These are phyloP conservation scores for Acronicta leporina DNA, from an alignment of 2,888 invertebrate genomes.

Conservation along the genomic window DNA sequence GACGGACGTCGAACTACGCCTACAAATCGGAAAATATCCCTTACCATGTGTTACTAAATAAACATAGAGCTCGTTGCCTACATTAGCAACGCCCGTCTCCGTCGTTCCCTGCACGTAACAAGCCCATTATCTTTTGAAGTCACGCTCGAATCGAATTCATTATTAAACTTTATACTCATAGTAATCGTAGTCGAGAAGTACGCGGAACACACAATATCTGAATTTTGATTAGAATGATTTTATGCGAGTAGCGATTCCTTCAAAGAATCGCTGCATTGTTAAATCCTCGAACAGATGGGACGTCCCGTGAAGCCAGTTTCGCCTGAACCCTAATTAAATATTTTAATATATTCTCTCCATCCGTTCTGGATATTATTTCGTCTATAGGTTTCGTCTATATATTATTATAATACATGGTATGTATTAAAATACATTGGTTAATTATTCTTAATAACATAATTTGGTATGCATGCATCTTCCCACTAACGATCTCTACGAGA, in stretches of 20 bases:
- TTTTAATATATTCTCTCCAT: slow-evolving; percentile 83
- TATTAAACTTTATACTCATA: slow-evolving; percentile 63
- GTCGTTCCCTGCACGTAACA: slow-evolving; percentile 49
- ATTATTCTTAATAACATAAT: slow-evolving; percentile 58
- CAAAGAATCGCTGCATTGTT: slow-evolving; percentile 76
- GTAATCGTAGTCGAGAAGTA: slow-evolving; percentile 62
- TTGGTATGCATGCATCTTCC: slow-evolving; percentile 48
- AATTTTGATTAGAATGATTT: slow-evolving; percentile 78
- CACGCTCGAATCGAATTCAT: slow-evolving; percentile 67
- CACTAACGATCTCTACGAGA: slow-evolving; percentile 32
- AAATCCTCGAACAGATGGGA: slow-evolving; percentile 71
- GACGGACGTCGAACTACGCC: slow-evolving; percentile 78
- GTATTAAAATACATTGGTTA: slow-evolving; percentile 64
- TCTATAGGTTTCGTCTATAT: slow-evolving; percentile 53
- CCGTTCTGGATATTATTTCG: slow-evolving; percentile 69
- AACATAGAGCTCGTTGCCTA: slow-evolving; percentile 60
- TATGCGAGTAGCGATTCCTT: slow-evolving; percentile 73
- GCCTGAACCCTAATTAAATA: slow-evolving; percentile 80
- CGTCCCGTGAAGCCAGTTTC: slow-evolving; percentile 70
- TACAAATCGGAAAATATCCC: slow-evolving; percentile 77
- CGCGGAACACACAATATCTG: slow-evolving; percentile 70
- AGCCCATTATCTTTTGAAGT: slow-evolving; percentile 64
- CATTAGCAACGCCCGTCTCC: slow-evolving; percentile 53
- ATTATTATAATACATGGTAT: slow-evolving; percentile 59
- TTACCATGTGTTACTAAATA: slow-evolving; percentile 74